A percentile compares a stretch with the other conserved stretches of the same genome.
Evolutionary conservation across 2,797 vertebrate genomes (phyloP).

Genomic region (Leptatherina wallacei): DNA sequence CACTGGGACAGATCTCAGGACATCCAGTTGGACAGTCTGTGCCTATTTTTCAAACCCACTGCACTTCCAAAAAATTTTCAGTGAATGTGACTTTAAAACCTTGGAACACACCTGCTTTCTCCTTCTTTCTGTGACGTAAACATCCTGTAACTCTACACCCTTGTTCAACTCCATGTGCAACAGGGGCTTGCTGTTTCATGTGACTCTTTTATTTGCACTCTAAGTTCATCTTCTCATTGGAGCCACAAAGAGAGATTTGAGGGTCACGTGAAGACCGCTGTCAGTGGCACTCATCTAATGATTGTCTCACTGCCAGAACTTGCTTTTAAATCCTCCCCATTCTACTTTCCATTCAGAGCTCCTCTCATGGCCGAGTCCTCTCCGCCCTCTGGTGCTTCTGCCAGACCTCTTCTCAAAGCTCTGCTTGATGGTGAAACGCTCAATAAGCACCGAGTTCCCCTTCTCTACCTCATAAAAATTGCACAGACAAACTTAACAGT

Average conservation of each 20-base stretch:
- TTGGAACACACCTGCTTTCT: conserved; percentile 50
- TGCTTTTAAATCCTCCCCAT: conserved; percentile 44
- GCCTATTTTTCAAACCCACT: conserved; percentile 1
- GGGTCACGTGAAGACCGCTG: conserved; percentile 38
- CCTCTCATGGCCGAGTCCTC: conserved; percentile 16
- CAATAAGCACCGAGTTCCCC: conserved; percentile 43
- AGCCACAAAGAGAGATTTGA: conserved; percentile 27
- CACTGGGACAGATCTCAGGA: conserved; percentile 6
- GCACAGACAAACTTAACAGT: conserved; percentile 14
- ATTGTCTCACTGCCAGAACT: conserved; percentile 58
- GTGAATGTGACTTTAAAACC: conserved; percentile 27
- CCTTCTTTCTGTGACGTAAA: conserved; percentile 36
- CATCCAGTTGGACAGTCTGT: conserved; percentile 22
- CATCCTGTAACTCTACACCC: conserved; percentile 68
- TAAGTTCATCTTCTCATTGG: conserved; percentile 21
- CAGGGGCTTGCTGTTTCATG: conserved; percentile 19
- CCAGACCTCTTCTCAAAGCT: conserved; percentile 51
- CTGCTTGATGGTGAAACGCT: conserved; percentile 41
- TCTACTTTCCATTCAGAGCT: conserved; percentile 18
- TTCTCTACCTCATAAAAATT: conserved; percentile 43
- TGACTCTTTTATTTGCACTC: conserved; percentile 28
- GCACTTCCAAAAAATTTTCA: conserved; percentile 33
- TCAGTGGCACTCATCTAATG: conserved; percentile 49
- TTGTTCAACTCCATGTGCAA: conserved; percentile 18
- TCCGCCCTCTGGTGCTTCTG: conserved; percentile 25